Percentiles rank a stretch among this genome's conserved stretches.
These are phyloP conservation scores for Phenganax stokvisi DNA, from an alignment of 92 coral and sea anemone genomes.

Conservation along the genomic window DNA sequence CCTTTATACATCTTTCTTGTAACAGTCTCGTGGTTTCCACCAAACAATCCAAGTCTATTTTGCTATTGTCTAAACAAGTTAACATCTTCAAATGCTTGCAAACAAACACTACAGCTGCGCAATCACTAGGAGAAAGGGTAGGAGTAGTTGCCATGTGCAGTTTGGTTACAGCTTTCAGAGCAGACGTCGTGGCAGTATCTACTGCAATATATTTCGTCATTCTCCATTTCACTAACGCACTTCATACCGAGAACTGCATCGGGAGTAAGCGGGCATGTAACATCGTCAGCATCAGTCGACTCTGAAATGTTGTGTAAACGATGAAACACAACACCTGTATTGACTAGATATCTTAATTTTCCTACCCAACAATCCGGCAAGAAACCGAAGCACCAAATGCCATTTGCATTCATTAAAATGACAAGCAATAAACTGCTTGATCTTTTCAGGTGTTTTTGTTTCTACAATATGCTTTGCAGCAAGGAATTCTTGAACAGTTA, in stretches of 20 bases:
- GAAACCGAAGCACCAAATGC: slow-evolving; percentile 19
- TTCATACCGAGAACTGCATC: not conserved
- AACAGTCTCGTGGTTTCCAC: too few relatives aligned
- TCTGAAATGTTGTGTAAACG: not conserved
- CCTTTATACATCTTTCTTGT: too few relatives aligned
- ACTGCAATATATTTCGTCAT: not conserved
- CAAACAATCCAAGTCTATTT: too few relatives aligned
- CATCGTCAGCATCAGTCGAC: too few relatives aligned
- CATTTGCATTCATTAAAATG: not conserved
- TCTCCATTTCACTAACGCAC: not conserved
- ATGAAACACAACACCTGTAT: not conserved
- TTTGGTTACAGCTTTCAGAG: too few relatives aligned
- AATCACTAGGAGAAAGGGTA: too few relatives aligned
- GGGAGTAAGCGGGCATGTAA: not conserved
- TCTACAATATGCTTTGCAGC: not conserved
- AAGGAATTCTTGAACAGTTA: slow-evolving; percentile 27
- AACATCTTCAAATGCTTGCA: too few relatives aligned
- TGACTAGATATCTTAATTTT: not conserved
- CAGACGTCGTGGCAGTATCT: too few relatives aligned
- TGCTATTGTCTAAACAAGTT: too few relatives aligned
- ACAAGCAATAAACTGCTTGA: not conserved
- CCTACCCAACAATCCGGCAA: slow-evolving; percentile 16
- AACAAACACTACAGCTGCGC: too few relatives aligned
- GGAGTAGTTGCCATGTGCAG: too few relatives aligned
- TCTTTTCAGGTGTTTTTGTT: not conserved